Conservation (phyloP, 2,888 invertebrate species). For the Lamproptera curius region DNA sequence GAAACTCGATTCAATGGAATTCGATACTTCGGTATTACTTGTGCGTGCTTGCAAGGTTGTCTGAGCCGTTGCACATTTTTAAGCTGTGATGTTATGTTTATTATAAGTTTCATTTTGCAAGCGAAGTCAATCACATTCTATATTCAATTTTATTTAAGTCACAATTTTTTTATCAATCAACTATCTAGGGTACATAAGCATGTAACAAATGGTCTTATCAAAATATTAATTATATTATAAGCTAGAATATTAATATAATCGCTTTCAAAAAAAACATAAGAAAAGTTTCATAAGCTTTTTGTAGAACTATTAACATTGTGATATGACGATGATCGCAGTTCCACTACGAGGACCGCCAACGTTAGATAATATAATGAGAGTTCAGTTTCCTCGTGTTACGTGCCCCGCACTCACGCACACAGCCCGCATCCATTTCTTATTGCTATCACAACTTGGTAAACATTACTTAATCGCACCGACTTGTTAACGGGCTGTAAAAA, state of each 20-base stretch:
- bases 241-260: too few relatives aligned
- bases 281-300: too few relatives aligned
- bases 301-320: neutral
- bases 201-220: too few relatives aligned
- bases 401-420: slow-evolving; percentile 36
- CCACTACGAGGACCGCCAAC: slow-evolving; percentile 17
- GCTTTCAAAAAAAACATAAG: too few relatives aligned
- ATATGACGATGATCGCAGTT: neutral
- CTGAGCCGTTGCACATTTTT: slow-evolving; percentile 18
- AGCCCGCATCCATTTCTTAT: slow-evolving; percentile 34
- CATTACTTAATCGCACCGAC: slow-evolving; percentile 36
- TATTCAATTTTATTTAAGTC: too few relatives aligned
- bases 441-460: slow-evolving; percentile 35
- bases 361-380: slow-evolving; percentile 57
- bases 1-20: slow-evolving; percentile 14
- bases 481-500: slow-evolving; percentile 34
- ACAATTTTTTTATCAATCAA: too few relatives aligned
- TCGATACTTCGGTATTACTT: slow-evolving; percentile 19
- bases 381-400: slow-evolving; percentile 61
- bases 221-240: too few relatives aligned
- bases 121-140: too few relatives aligned
- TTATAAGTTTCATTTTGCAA: slow-evolving; percentile 3
- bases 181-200: too few relatives aligned
- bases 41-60: slow-evolving; percentile 16
- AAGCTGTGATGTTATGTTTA: slow-evolving; percentile 7